Percentiles rank a stretch among this genome's conserved stretches.
phyloP scores from a whole-genome alignment of 2,797 vertebrate genomes.

The Fratercula arctica region DNA sequence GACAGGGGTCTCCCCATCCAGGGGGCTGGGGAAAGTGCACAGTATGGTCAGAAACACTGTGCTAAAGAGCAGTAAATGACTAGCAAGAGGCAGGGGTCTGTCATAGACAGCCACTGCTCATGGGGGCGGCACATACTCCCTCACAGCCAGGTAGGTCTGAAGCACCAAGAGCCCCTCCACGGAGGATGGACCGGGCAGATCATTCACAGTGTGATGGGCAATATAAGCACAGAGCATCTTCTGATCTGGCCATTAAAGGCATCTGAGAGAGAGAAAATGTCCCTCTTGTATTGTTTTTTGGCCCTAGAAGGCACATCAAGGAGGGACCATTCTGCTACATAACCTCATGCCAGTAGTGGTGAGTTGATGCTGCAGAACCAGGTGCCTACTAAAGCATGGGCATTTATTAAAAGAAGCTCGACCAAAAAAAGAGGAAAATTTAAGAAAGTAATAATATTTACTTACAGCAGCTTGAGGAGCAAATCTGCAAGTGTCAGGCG shows the following conservation, averaged over 20 bases:
- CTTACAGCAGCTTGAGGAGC: not conserved
- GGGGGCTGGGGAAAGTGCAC: not conserved
- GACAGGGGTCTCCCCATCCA: not conserved
- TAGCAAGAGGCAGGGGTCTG: not conserved
- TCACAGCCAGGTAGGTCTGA: not conserved
- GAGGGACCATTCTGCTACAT: not conserved
- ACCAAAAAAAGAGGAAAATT: not conserved
- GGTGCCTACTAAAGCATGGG: not conserved
- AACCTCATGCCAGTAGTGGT: not conserved
- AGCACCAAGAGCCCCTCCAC: fast-evolving
- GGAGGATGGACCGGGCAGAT: not conserved
- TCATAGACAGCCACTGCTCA: not conserved
- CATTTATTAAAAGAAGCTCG: not conserved
- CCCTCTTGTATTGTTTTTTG: not conserved
- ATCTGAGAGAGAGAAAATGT: not conserved
- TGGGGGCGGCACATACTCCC: fast-evolving
- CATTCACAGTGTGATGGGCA: not conserved
- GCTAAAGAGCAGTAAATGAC: not conserved
- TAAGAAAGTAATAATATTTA: not conserved
- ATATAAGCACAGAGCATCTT: not conserved
- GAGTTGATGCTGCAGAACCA: not conserved
- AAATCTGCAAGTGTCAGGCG: not conserved
- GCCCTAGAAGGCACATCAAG: not conserved
- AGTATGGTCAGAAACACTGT: not conserved
- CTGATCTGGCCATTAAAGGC: not conserved